phyloP scores from a whole-genome alignment of 2,888 invertebrate genomes.

The Hyles lineata region DNA sequence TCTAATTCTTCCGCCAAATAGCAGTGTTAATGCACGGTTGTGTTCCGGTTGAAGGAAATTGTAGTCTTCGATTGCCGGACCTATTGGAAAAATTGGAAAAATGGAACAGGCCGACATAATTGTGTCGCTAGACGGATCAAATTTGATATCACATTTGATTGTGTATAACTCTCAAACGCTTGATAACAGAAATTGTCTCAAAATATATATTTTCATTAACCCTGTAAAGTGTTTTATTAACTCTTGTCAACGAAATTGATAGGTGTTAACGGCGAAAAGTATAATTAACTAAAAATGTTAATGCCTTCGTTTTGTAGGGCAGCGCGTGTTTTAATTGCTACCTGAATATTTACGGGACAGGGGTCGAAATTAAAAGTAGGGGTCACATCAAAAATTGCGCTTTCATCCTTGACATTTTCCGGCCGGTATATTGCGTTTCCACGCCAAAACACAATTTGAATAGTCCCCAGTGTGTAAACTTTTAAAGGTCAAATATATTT shows the following conservation, averaged over 20 bases:
- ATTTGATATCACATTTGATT: no score
- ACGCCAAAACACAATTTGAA: background rate
- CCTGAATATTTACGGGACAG: background rate
- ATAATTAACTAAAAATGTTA: constrained; percentile 3
- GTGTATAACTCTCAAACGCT: no score
- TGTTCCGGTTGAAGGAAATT: no score
- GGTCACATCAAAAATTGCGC: constrained; percentile 6
- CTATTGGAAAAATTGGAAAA: no score
- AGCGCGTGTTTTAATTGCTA: background rate
- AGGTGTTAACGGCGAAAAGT: background rate
- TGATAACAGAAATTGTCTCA: no score
- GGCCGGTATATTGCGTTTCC: background rate
- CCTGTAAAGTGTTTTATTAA: no score
- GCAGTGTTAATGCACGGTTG: no score
- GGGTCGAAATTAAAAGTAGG: constrained; percentile 5
- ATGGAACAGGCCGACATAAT: no score
- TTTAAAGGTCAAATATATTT: background rate
- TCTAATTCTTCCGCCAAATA: no score
- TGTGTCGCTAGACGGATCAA: no score
- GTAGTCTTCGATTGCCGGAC: no score
- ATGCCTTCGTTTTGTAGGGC: background rate
- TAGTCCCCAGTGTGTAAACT: background rate
- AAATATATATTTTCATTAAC: no score
- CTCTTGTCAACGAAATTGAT: background rate
- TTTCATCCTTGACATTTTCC: constrained; percentile 3